Conservation (phyloP, 2,113 vertebrate species). For the Chunga burmeisteri region DNA sequence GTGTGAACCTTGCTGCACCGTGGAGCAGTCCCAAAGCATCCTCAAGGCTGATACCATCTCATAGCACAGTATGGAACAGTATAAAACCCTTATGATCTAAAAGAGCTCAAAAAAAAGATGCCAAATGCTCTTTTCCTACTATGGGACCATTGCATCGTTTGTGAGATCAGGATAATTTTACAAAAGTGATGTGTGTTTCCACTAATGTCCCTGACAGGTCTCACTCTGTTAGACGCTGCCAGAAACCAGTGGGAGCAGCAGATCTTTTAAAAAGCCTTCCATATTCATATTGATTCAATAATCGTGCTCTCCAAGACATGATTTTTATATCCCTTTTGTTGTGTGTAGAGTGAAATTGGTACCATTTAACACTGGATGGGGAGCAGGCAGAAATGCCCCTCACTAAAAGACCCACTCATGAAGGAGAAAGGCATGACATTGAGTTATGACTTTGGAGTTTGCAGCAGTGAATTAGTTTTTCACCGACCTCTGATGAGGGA, state of each 20-base stretch:
- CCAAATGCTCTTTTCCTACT: not conserved
- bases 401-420: not conserved
- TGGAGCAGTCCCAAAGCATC: not conserved
- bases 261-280: not conserved
- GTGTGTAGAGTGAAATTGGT: not conserved
- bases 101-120: not conserved
- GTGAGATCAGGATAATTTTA: not conserved
- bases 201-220: not conserved
- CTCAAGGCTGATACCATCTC: not conserved
- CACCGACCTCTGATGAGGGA: not conserved
- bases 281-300: not conserved
- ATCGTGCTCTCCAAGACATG: not conserved
- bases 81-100: not conserved
- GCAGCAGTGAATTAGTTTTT: not conserved
- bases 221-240: not conserved
- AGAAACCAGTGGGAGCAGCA: not conserved
- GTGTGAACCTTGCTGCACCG: not conserved
- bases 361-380: not conserved
- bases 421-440: not conserved
- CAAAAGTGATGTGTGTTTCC: not conserved
- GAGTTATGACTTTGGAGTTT: not conserved
- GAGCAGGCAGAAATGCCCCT: not conserved
- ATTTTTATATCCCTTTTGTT: not conserved
- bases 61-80: not conserved
- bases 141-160: fast-evolving